Evolutionary conservation across 2,113 vertebrate species (phyloP).

Genomic region (Progne subis): DNA sequence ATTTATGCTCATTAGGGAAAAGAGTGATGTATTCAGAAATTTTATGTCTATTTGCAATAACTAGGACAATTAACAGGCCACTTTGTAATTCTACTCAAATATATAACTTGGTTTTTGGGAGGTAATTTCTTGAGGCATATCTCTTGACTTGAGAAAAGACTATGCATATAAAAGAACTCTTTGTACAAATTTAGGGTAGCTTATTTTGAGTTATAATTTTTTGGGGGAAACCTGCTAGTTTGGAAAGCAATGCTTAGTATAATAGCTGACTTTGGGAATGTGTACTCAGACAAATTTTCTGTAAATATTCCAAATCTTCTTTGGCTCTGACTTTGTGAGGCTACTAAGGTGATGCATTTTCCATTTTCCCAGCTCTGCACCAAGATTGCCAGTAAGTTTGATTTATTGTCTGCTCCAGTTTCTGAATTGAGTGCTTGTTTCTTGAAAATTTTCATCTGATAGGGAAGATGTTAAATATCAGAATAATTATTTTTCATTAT

Average conservation of each 20-base stretch:
- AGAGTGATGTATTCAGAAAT: background rate
- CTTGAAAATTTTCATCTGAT: background rate
- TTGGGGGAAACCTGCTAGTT: background rate
- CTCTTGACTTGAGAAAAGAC: background rate
- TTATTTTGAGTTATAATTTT: background rate
- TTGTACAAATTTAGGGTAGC: background rate
- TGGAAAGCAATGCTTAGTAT: background rate
- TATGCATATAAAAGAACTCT: background rate
- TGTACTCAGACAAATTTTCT: background rate
- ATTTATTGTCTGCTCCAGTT: background rate
- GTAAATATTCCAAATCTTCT: background rate
- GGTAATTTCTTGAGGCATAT: background rate
- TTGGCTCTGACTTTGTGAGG: background rate
- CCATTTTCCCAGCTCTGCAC: background rate
- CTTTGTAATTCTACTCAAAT: background rate
- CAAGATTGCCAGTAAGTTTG: background rate
- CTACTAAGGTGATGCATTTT: background rate
- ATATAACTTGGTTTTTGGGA: background rate
- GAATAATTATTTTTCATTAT: background rate
- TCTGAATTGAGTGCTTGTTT: background rate
- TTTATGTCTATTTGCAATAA: background rate
- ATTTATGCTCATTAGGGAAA: background rate
- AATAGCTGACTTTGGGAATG: background rate
- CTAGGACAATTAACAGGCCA: background rate
- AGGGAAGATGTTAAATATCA: background rate